These are phyloP conservation scores for Idaea biselata DNA, from an alignment of 2,888 invertebrate species.

Conservation along the genomic window DNA sequence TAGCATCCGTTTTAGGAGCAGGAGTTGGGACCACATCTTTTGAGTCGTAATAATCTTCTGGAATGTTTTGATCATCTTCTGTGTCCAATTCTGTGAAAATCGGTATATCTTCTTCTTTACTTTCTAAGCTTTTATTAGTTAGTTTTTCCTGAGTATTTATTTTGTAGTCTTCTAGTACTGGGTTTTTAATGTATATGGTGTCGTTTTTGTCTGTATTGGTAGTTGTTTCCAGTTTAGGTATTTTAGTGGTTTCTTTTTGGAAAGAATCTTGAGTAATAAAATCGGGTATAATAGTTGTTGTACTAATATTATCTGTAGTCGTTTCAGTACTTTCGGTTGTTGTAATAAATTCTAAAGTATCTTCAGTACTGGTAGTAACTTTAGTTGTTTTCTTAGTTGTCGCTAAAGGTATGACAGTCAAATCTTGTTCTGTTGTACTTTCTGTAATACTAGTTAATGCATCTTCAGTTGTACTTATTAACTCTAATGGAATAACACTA, in stretches of 20 bases:
- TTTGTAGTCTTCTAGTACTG: conserved; percentile 3
- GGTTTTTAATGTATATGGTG: conserved; percentile 3
- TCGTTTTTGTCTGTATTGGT: conserved; percentile 5
- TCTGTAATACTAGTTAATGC: conserved; percentile 49
- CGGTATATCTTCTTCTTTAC: conserved; percentile 51
- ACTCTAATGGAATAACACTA: conserved; percentile 68
- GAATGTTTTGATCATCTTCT: conserved; percentile 54
- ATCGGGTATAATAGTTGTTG: conserved; percentile 15
- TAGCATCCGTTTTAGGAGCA: conserved; percentile 65
- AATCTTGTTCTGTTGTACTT: conserved; percentile 60
- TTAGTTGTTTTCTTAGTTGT: conserved; percentile 55
- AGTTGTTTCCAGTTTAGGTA: conserved; percentile 5
- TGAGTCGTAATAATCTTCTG: conserved; percentile 72
- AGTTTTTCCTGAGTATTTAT: conserved; percentile 24
- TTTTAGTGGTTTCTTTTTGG: conserved; percentile 9
- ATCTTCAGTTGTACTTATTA: conserved; percentile 66
- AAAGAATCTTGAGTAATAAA: not conserved
- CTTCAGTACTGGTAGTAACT: conserved; percentile 35
- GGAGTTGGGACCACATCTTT: conserved; percentile 69
- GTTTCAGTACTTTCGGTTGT: conserved; percentile 30
- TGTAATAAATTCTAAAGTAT: conserved; percentile 24
- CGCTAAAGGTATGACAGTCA: conserved; percentile 65
- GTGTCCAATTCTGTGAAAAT: conserved; percentile 64
- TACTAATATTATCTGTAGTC: conserved; percentile 25
- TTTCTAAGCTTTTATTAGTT: conserved; percentile 22